Evolutionary conservation across 1,140 invertebrate genomes (phyloP).

Genomic region (Aphelinus atriplicis): DNA sequence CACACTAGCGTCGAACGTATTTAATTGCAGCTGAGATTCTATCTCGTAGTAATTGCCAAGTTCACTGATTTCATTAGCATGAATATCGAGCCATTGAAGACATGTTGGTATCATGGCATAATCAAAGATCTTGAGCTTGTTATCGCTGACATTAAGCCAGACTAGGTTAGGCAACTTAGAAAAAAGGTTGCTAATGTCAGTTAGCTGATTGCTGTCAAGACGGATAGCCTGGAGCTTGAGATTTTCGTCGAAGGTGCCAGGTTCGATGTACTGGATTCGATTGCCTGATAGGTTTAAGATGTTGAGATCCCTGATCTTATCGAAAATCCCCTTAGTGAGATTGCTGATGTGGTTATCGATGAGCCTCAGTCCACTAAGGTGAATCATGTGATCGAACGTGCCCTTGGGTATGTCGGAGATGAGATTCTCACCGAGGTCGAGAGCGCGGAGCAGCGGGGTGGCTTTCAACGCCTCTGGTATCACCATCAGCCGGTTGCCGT

Average conservation of each 20-base stretch:
- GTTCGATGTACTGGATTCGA: slow-evolving; percentile 85
- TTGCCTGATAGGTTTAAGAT: slow-evolving; percentile 90
- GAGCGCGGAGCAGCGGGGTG: slow-evolving; percentile 82
- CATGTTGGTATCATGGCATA: slow-evolving; percentile 90
- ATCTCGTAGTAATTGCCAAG: slow-evolving; percentile 91
- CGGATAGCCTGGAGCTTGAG: slow-evolving; percentile 86
- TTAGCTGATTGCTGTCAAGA: slow-evolving; percentile 87
- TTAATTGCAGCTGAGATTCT: slow-evolving; percentile 82
- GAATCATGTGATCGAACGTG: slow-evolving; percentile 80
- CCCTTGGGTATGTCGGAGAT: slow-evolving; percentile 84
- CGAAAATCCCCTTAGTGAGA: slow-evolving; percentile 84
- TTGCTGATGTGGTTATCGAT: slow-evolving; percentile 91
- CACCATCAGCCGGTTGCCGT: slow-evolving; percentile 83
- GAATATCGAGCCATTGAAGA: slow-evolving; percentile 90
- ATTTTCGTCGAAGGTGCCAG: slow-evolving; percentile 85
- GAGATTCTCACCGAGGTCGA: slow-evolving; percentile 90
- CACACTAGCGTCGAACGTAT: slow-evolving; percentile 85
- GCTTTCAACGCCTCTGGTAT: slow-evolving; percentile 86
- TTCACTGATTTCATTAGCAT: slow-evolving; percentile 86
- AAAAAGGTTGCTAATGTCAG: slow-evolving; percentile 86
- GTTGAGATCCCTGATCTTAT: slow-evolving; percentile 83
- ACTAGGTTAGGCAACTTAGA: slow-evolving; percentile 86
- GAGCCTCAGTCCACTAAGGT: slow-evolving; percentile 84
- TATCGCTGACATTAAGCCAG: slow-evolving; percentile 92
- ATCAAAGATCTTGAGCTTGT: slow-evolving; percentile 88